Evolutionary conservation across 2,797 vertebrate genomes (phyloP), one percentile per base, ranked within the genome.

Genomic region (Thripadectes ignobilis): DNA sequence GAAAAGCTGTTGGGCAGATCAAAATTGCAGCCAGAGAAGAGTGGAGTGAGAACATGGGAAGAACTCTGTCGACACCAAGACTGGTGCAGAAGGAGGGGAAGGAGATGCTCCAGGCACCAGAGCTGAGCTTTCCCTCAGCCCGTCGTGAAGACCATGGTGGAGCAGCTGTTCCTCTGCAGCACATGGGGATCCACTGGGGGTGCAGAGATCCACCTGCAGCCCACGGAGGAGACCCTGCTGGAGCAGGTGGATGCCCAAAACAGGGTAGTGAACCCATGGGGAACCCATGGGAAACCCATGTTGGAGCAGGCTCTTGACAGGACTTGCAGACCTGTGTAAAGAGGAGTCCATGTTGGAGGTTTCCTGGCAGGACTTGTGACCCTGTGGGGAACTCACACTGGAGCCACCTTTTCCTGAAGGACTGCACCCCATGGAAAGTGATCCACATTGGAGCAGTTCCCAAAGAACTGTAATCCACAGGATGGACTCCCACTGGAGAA

Each of bases 41-140:
- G 12, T 0, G 0, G 7, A 16, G 12, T 41, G 39, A 66, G 59
- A 65, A 27, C 11, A 45, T 3, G 14, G 4, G 51, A 66, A 41
- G 6, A 66, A 16, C 38, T 29, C 30, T 46, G 34, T 59, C 20
- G 30, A 46, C 34, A 59, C 39, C 12, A 7, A 32, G 9, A 26
- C 27, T 14, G 30, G 51, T 6, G 29, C 6, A 71, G 38, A 30
- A 68, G 66, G 27, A 38, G 21, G 12, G 45, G 38, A 2, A 52
- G 51, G n/a, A 65, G 20, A 2, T 41, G 22, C 30, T 54, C 3
- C 39, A 32, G 14, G 22, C 4, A 0, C 46, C 22, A 18, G 14
- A 41, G 72, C 51, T 46, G 58, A 77, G 38, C 22, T 32, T 32
- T 6, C 0, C 2, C 8, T 41, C 3, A 58, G 51, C 5, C 38